Percentiles rank a stretch among this genome's conserved stretches.
These are phyloP conservation scores for Falco naumanni DNA, from an alignment of 2,797 vertebrate species.

Conservation along the genomic window DNA sequence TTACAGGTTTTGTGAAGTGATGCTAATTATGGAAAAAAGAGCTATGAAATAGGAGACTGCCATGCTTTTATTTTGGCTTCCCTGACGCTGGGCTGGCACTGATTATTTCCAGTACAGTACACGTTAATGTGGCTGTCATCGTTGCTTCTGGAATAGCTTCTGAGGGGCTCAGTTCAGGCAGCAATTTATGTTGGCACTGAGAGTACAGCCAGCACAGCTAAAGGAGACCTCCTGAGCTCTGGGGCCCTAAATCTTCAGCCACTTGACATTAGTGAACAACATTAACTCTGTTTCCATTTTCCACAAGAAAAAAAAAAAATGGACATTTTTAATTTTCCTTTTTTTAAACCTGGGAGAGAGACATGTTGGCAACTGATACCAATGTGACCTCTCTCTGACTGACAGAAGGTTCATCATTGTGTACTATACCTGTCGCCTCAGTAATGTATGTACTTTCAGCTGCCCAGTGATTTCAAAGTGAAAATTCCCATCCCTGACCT, in stretches of 20 bases:
- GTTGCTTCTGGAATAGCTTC: neutral
- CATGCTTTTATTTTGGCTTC: neutral
- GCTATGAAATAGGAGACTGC: neutral
- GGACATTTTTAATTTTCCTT: neutral
- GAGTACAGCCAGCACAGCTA: neutral
- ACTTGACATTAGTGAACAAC: neutral
- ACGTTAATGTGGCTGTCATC: neutral
- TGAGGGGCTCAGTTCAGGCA: neutral
- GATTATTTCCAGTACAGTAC: neutral
- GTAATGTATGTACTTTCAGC: slow-evolving; percentile 52
- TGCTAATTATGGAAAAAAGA: neutral
- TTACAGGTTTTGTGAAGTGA: neutral
- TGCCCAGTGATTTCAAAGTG: slow-evolving; percentile 53
- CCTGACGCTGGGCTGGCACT: neutral
- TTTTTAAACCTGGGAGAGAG: neutral
- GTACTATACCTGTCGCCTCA: slow-evolving; percentile 26
- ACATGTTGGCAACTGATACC: neutral
- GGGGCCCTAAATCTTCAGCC: slow-evolving; percentile 30
- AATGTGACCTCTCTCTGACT: slow-evolving; percentile 51
- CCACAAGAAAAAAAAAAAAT: neutral
- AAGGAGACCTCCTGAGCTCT: neutral
- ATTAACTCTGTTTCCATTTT: neutral
- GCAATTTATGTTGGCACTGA: neutral
- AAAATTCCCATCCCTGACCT: slow-evolving; percentile 20
- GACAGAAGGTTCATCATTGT: slow-evolving; percentile 42